Conservation (phyloP, 2,797 vertebrate species). For the Eupleurogrammus muticus region DNA sequence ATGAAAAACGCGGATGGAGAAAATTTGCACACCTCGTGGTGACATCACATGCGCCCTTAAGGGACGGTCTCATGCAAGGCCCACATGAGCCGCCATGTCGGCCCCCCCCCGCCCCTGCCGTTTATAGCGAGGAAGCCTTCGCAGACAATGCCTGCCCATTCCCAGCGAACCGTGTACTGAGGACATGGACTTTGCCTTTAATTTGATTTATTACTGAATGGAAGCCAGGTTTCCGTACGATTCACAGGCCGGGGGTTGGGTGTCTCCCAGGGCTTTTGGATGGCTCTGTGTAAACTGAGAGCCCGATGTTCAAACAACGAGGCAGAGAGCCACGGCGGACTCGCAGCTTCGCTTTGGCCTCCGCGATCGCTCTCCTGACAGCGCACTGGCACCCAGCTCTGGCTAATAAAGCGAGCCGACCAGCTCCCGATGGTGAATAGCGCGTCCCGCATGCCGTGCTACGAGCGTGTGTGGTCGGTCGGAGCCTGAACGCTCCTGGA, state of each 20-base stretch:
- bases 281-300: conserved; percentile 71
- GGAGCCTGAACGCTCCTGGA: conserved; percentile 47
- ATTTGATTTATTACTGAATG: conserved; percentile 68
- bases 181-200: conserved; percentile 67
- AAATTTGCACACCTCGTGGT: conserved; percentile 34
- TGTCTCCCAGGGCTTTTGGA: conserved; percentile 62
- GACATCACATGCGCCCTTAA: conserved; percentile 56
- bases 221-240: conserved; percentile 65
- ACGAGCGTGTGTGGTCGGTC: conserved; percentile 68
- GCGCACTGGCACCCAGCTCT: conserved; percentile 65
- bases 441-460: conserved; percentile 36
- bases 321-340: conserved; percentile 62
- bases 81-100: conserved; percentile 13
- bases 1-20: conserved; percentile 52
- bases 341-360: conserved; percentile 71
- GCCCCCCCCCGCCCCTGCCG: conserved; percentile 6
- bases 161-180: conserved; percentile 38
- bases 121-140: conserved; percentile 56
- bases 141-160: conserved; percentile 37
- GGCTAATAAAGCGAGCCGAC: conserved; percentile 73
- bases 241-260: conserved; percentile 41
- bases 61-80: conserved; percentile 28
- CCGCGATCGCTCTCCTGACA: conserved; percentile 66
- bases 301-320: conserved; percentile 71
- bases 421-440: conserved; percentile 49